Evolutionary conservation across 2,888 invertebrate species (phyloP), one percentile per base, ranked within the genome.

Genomic region (Drosophila formosana): DNA sequence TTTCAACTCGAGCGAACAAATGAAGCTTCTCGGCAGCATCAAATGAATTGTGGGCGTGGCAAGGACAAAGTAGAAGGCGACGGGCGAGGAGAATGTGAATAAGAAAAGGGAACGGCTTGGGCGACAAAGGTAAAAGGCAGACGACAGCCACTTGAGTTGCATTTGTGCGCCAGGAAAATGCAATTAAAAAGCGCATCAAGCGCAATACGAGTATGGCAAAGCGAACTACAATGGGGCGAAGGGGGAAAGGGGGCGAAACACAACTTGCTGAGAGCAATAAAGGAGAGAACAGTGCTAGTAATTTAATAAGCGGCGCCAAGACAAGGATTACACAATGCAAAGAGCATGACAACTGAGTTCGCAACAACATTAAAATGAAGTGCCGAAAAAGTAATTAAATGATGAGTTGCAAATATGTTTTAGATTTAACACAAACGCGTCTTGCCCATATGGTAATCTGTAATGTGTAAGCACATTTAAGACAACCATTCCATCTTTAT

Each of bases 1-100:
- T 89, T 89, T 82, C 86, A 75, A 88, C 86, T 80, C 58, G 71
- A 68, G 78, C 69, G 78, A 75, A 75, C 83, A 82, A 82, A 82
- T 82, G 75, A 73, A 76, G 83, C 67, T 65, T 66, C 69, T 49
- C 72, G 52, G 55, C 64, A 65, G 39, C 64, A 65, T 60, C 65
- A 70, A 75, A 75, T 66, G 71, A 65, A 60, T 65, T 47, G 56
- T 43, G 46, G 46, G 53, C 56, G 50, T 51, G 64, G 46, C 39
- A 45, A 39, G 47, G 61, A 47, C 41, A 37, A 37, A 37, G 37
- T 37, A 37, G 46, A 47, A 50, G 32, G 41, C 39, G 28, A 6
- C 25, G 18, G n/a, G 23, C 30, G 7, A 30, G 30, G 30, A 30
- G 52, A 18, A 1, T 32, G 28, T n/a, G 28, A 23, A 41, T 51